Evolutionary conservation across 2,888 invertebrate species (phyloP).

Genomic region (Drosophila emarginata): DNA sequence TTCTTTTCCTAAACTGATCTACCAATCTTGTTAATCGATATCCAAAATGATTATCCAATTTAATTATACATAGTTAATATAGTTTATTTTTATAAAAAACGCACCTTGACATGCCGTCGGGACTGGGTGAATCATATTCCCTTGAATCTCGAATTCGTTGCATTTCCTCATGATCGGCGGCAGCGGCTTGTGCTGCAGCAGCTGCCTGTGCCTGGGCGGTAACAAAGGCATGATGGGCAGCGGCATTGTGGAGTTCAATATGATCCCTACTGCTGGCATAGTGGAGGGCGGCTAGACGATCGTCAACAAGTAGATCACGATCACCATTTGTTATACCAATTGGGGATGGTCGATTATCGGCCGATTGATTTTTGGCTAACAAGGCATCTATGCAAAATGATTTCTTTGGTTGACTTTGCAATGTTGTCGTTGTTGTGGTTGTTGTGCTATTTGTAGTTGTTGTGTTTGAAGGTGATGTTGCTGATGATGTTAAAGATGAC

Average conservation of each 20-base stretch:
- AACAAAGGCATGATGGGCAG: slow-evolving; percentile 67
- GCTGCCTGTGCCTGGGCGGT: slow-evolving; percentile 66
- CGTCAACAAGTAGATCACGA: slow-evolving; percentile 56
- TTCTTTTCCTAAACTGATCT: not conserved
- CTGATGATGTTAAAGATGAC: slow-evolving; percentile 19
- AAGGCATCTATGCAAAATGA: slow-evolving; percentile 96
- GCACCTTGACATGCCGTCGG: slow-evolving; percentile 83
- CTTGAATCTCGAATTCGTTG: slow-evolving; percentile 80
- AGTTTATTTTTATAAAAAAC: slow-evolving; percentile 17
- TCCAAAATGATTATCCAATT: too few relatives aligned
- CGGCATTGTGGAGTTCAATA: slow-evolving; percentile 66
- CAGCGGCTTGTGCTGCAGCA: slow-evolving; percentile 52
- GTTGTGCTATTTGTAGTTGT: slow-evolving; percentile 22
- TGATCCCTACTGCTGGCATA: slow-evolving; percentile 71
- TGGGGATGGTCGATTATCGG: slow-evolving; percentile 36
- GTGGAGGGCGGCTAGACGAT: slow-evolving; percentile 71
- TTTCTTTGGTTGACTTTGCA: slow-evolving; percentile 84
- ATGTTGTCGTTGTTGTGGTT: slow-evolving; percentile 21
- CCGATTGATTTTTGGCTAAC: slow-evolving; percentile 85
- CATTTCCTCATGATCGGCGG: slow-evolving; percentile 80
- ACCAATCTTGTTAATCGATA: too few relatives aligned
- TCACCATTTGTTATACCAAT: slow-evolving; percentile 7
- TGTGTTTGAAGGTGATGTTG: slow-evolving; percentile 23
- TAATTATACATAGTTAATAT: too few relatives aligned
- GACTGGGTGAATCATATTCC: slow-evolving; percentile 82